These are phyloP conservation scores for Antheraea yamamai DNA, from an alignment of 2,888 invertebrate species.

Conservation along the genomic window DNA sequence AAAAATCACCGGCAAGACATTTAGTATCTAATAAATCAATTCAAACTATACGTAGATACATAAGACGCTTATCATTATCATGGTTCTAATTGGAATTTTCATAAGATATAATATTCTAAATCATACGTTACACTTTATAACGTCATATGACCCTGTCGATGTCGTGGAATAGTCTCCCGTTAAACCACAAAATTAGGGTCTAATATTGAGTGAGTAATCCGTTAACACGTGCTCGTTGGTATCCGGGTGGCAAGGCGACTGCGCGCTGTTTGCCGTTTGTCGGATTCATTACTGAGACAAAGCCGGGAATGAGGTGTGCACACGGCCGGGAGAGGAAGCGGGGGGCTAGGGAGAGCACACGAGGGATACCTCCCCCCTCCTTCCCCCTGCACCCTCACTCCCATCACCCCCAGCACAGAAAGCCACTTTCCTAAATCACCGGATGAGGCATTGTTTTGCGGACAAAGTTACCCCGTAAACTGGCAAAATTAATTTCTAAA, in stretches of 20 bases:
- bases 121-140: neutral
- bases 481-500: slow-evolving; percentile 8
- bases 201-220: slow-evolving; percentile 53
- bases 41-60: neutral
- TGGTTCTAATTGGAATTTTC: slow-evolving; percentile 19
- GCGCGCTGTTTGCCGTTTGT: slow-evolving; percentile 77
- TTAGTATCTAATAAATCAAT: neutral
- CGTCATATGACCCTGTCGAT: neutral
- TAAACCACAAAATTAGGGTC: slow-evolving; percentile 11
- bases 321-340: slow-evolving; percentile 31
- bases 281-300: slow-evolving; percentile 81
- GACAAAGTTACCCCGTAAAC: slow-evolving; percentile 18
- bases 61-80: slow-evolving; percentile 10
- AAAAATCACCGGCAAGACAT: neutral
- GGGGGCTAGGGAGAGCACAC: slow-evolving; percentile 34
- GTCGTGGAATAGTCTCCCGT: neutral
- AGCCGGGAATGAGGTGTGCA: slow-evolving; percentile 45
- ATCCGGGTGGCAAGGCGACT: slow-evolving; percentile 58
- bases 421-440: slow-evolving; percentile 80
- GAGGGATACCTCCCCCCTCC: slow-evolving; percentile 43
- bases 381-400: slow-evolving; percentile 27
- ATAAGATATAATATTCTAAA: slow-evolving; percentile 29
- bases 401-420: slow-evolving; percentile 34
- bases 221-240: slow-evolving; percentile 64
- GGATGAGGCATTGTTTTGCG: slow-evolving; percentile 66